Conservation (phyloP, 2,888 invertebrate genomes). For the Epinotia bilunana region DNA sequence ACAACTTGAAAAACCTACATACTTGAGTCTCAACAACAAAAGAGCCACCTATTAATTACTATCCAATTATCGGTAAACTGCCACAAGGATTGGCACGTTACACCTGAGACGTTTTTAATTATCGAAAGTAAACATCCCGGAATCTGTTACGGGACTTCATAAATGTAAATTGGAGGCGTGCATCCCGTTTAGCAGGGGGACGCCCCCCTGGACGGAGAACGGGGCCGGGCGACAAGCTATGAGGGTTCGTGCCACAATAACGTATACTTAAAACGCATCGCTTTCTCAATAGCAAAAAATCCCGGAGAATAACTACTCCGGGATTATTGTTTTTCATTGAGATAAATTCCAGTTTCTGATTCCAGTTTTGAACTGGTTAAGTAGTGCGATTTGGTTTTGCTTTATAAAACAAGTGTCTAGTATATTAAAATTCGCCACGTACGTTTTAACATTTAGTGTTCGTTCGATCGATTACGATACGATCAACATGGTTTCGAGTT, state of each 20-base stretch:
- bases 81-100: constrained; percentile 46
- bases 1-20: constrained; percentile 13
- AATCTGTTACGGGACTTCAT: constrained; percentile 82
- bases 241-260: constrained; percentile 42
- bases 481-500: constrained; percentile 50
- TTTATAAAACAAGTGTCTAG: neutral
- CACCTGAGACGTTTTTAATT: constrained; percentile 81
- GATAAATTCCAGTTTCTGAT: neutral
- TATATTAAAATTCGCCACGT: constrained; percentile 24
- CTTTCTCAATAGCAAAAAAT: constrained; percentile 21
- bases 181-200: constrained; percentile 74
- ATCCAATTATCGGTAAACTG: constrained; percentile 22
- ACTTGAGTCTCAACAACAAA: neutral
- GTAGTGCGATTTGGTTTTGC: neutral
- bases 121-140: constrained; percentile 82
- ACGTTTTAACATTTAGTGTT: constrained; percentile 28
- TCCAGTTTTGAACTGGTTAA: constrained; percentile 3
- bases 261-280: constrained; percentile 33
- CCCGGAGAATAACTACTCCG: neutral
- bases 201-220: constrained; percentile 50
- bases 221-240: constrained; percentile 40
- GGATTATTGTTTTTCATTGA: neutral
- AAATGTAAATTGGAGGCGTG: constrained; percentile 83
- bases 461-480: constrained; percentile 36
- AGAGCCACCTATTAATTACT: constrained; percentile 6